These are phyloP conservation scores for Stenolophus ochropezus DNA, from an alignment of 2,888 invertebrate genomes.

Conservation along the genomic window DNA sequence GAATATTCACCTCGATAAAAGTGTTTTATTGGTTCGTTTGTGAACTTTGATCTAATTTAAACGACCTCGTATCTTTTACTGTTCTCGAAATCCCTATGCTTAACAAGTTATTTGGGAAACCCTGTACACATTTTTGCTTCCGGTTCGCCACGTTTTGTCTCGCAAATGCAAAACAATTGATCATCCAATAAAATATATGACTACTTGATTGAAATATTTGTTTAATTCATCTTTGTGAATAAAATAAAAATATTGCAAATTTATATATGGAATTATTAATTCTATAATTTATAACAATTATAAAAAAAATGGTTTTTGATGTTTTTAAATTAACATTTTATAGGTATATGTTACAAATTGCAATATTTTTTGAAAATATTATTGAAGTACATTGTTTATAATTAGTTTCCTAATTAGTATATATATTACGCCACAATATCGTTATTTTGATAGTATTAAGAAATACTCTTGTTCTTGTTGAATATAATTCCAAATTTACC, in stretches of 20 bases:
- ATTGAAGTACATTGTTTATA: constrained; percentile 1
- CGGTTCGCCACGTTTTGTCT: no score
- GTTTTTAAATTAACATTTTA: neutral
- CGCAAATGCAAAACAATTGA: no score
- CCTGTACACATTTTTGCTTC: no score
- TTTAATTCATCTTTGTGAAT: neutral
- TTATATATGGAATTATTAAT: neutral
- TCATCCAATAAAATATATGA: no score
- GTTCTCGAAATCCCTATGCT: no score
- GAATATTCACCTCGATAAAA: no score
- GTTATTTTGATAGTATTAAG: constrained; percentile 38
- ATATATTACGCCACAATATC: neutral
- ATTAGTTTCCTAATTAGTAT: no score
- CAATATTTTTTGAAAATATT: constrained; percentile 15
- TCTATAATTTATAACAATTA: no score
- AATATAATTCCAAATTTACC: constrained; percentile 10
- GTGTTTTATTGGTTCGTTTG: no score
- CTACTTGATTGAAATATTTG: neutral
- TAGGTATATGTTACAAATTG: neutral
- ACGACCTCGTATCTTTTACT: no score
- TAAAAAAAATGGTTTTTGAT: neutral
- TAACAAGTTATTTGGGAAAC: no score
- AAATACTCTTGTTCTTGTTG: constrained; percentile 16
- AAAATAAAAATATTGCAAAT: neutral
- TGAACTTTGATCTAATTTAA: no score